Evolutionary conservation across 2,888 invertebrate species (phyloP).

Genomic region (Zygothrica quintamaculata): DNA sequence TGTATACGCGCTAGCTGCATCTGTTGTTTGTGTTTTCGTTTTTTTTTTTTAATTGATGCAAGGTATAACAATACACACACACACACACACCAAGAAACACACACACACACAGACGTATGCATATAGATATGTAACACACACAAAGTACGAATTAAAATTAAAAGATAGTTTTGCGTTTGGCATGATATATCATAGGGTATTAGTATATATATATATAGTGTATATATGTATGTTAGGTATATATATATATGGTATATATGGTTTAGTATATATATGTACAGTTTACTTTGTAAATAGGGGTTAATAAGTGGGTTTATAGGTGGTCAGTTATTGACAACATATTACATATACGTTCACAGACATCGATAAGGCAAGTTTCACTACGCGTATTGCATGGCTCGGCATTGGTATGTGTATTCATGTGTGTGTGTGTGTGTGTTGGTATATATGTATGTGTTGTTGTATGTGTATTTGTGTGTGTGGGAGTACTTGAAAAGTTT

Average conservation of each 20-base stretch:
- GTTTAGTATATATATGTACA: slow-evolving; percentile 5
- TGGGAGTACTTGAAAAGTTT: slow-evolving; percentile 3
- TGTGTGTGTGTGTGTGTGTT: slow-evolving; percentile 13
- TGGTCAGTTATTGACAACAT: slow-evolving; percentile 55
- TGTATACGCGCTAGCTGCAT: slow-evolving; percentile 92
- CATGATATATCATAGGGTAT: slow-evolving; percentile 35
- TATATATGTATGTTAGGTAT: slow-evolving; percentile 31
- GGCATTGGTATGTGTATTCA: slow-evolving; percentile 21
- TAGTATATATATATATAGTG: slow-evolving; percentile 28
- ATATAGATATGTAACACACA: no score
- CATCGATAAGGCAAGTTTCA: slow-evolving; percentile 51
- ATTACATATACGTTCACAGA: slow-evolving; percentile 62
- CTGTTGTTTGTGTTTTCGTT: slow-evolving; percentile 84
- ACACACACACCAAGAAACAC: slow-evolving; percentile 18
- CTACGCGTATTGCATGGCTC: slow-evolving; percentile 45
- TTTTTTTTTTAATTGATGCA: no score
- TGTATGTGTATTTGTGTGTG: slow-evolving; percentile 6
- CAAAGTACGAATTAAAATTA: slow-evolving; percentile 49
- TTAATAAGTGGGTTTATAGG: slow-evolving; percentile 7
- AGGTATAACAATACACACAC: slow-evolving; percentile 4
- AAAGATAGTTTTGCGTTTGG: slow-evolving; percentile 65
- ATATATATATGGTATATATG: slow-evolving; percentile 13
- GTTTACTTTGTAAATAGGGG: slow-evolving; percentile 52
- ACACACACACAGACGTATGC: no score
- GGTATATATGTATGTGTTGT: no score